These are phyloP conservation scores for Nephotettix cincticeps DNA, from an alignment of 1,140 invertebrate species.

Conservation along the genomic window DNA sequence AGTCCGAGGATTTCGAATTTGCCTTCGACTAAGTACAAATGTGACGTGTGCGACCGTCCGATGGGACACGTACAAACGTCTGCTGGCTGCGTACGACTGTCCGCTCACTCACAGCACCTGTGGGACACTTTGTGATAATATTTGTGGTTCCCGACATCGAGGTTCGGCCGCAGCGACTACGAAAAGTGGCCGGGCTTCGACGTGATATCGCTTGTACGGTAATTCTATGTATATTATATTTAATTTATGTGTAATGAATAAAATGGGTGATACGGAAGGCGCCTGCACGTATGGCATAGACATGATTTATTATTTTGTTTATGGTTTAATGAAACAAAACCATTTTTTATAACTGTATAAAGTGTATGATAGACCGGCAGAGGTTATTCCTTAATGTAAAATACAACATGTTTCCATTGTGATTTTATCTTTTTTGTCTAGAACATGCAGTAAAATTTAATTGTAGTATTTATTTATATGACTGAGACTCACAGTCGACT, in stretches of 20 bases:
- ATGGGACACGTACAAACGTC: too few relatives aligned
- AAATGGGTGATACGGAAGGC: conserved; percentile 24
- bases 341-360: conserved; percentile 19
- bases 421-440: conserved; percentile 11
- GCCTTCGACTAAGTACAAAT: conserved; percentile 7
- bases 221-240: conserved; percentile 26
- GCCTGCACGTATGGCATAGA: not conserved
- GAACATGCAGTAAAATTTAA: not conserved
- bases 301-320: conserved; percentile 20
- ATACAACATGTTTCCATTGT: conserved; percentile 9
- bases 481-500: not conserved
- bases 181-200: conserved; percentile 5
- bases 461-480: conserved; percentile 1
- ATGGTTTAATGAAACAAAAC: conserved; percentile 4
- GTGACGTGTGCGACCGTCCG: not conserved
- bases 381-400: conserved; percentile 15
- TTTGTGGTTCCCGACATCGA: conserved; percentile 15
- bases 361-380: conserved; percentile 4
- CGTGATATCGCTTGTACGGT: conserved; percentile 21
- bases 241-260: conserved; percentile 27
- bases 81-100: not conserved
- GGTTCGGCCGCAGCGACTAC: not conserved
- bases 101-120: not conserved
- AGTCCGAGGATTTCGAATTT: not conserved
- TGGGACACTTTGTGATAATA: conserved; percentile 20